Percentiles rank a stretch among this genome's conserved stretches.
Evolutionary conservation across 2,888 invertebrate genomes (phyloP).

Genomic region (Carcina quercana): DNA sequence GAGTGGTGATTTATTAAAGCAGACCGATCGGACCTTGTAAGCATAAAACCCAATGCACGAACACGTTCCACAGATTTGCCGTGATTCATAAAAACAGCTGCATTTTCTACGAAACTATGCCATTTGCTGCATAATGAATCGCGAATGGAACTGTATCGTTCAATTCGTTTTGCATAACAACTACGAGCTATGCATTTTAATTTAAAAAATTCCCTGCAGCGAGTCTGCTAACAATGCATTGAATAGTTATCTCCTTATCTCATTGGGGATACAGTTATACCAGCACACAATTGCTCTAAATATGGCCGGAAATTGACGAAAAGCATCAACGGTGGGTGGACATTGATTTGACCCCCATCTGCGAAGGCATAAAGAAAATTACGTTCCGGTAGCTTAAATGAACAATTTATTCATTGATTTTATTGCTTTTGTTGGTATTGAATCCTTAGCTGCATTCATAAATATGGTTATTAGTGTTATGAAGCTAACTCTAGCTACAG

Average conservation of each 20-base stretch:
- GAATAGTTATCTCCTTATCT: slow-evolving; percentile 26
- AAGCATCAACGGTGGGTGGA: slow-evolving; percentile 45
- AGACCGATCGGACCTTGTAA: slow-evolving; percentile 20
- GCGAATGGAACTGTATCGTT: slow-evolving; percentile 24
- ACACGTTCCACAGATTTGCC: slow-evolving; percentile 24
- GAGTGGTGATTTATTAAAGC: slow-evolving; percentile 14
- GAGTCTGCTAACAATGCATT: slow-evolving; percentile 31
- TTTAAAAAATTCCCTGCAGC: slow-evolving; percentile 33
- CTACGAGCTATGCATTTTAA: slow-evolving; percentile 36
- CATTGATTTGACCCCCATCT: slow-evolving; percentile 38
- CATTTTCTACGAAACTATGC: slow-evolving; percentile 16
- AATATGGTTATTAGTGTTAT: no score
- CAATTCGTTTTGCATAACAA: slow-evolving; percentile 38
- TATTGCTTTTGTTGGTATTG: no score
- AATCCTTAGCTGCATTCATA: no score
- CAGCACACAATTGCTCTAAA: slow-evolving; percentile 44
- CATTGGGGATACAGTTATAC: slow-evolving; percentile 31
- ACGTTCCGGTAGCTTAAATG: slow-evolving; percentile 26
- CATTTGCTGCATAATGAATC: slow-evolving; percentile 18
- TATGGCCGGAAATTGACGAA: slow-evolving; percentile 50
- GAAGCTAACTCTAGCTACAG: no score
- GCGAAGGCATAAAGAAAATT: slow-evolving; percentile 42
- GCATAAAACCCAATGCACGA: slow-evolving; percentile 19
- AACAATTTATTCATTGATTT: slow-evolving; percentile 45
- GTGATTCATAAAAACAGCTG: no score